Conservation (phyloP, 2,888 invertebrate species). For the Drosophila niveifrons region DNA sequence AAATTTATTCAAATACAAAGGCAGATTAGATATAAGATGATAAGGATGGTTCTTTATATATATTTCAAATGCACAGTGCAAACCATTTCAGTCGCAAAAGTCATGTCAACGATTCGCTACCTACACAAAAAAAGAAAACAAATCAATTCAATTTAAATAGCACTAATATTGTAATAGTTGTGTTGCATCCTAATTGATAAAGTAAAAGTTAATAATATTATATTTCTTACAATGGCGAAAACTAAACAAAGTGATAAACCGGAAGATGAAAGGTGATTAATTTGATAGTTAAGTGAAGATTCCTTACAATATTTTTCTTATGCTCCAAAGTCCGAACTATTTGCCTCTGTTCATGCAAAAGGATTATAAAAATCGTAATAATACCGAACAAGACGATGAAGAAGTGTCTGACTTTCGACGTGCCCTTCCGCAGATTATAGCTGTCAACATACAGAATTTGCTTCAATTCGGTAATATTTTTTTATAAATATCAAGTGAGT, state of each 20-base stretch:
- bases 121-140: not conserved
- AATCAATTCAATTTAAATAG: too few species aligned
- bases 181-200: not conserved
- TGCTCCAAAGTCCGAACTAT: not conserved
- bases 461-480: conserved; percentile 19
- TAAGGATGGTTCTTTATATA: conserved; percentile 8
- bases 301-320: not conserved
- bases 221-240: not conserved
- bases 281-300: not conserved
- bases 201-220: not conserved
- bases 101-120: not conserved
- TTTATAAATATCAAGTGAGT: not conserved
- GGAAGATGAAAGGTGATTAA: conserved; percentile 6
- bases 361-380: not conserved
- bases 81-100: conserved; percentile 6
- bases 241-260: not conserved
- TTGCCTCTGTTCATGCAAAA: conserved; percentile 2
- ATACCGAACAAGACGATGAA: not conserved
- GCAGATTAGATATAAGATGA: conserved; percentile 21
- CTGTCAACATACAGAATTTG: conserved; percentile 23
- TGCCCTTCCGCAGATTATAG: conserved; percentile 21
- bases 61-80: not conserved
- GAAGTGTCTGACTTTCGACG: conserved; percentile 4
- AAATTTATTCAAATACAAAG: not conserved
- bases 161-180: not conserved